Base-by-base conservation (phyloP, 2,888 invertebrate species). In the Rotaria socialis region DNA sequence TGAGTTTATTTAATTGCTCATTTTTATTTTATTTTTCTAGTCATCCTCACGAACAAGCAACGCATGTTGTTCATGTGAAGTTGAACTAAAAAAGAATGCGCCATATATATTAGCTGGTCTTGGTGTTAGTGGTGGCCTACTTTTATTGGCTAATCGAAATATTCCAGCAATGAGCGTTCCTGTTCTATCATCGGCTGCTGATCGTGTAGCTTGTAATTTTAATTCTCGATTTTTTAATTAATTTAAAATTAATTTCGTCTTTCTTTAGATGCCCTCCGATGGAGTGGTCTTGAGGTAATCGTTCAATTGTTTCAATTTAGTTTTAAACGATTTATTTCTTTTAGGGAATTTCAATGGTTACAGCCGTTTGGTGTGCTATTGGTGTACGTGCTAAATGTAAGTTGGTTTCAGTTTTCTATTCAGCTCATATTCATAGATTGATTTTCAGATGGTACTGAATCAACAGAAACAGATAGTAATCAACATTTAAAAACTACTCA, bases 91-190 rank as follows among this genome's bases (percentile, higher is more conserved):
- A n/a, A 2, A 24, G 22, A 80, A 43, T 47, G 80, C 47, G 14
- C 47, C 80, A 43, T 80, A 80, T n/a, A 80, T 80, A 8, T 80
- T 80, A 80, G 80, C 80, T 47, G 80, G 80, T n/a, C 47, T 80
- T 24, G 80, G 80, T 80, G 80, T 80, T n/a, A 47, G 47, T 19
- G 47, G 80, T 80, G 80, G 47, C 11, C 24, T 80, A n/a, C 47
- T 80, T 80, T 24, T 80, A 47, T n/a, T 80, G 7, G 80, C 47
- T 10, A 80, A 80, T 47, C 24, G 47, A 47, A 80, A 80, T 80
- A 80, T 80, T 47, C 80, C 80, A 8, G 47, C 43, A n/a, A 10
- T 80, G 8, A 35, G 47, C 47, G 47, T 80, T n/a, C 80, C 80
- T 11, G 35, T 80, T 7, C 47, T 80, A 80, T 80, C 80, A 47